Evolutionary conservation across 2,888 invertebrate genomes (phyloP).

Genomic region (Willowsia nigromaculata): DNA sequence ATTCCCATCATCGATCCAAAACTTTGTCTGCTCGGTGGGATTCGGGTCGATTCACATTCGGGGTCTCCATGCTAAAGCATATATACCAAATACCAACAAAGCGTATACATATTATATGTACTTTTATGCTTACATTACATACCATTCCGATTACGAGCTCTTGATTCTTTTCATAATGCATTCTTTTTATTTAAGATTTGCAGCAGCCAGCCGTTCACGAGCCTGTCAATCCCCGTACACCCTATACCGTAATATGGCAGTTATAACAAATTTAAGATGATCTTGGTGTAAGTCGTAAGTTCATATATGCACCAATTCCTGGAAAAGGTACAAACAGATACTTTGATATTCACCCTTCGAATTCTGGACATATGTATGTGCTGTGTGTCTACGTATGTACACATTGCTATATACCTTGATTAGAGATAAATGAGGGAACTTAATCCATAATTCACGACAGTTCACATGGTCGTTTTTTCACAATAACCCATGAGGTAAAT

Average conservation of each 20-base stretch:
- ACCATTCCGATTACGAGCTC: background rate
- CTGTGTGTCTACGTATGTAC: background rate
- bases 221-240: background rate
- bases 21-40: constrained; percentile 71
- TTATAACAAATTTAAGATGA: constrained; percentile 57
- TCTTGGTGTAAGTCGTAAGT: background rate
- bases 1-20: constrained; percentile 71
- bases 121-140: background rate
- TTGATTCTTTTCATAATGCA: background rate
- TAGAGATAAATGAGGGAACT: background rate
- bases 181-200: constrained; percentile 52
- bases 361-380: background rate
- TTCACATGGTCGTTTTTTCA: background rate
- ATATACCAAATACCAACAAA: too few relatives aligned
- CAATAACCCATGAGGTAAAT: background rate
- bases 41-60: constrained; percentile 75
- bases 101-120: too few relatives aligned
- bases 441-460: background rate
- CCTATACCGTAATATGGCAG: constrained; percentile 36
- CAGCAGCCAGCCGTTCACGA: constrained; percentile 30
- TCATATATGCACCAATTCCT: too few relatives aligned
- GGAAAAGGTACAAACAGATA: too few relatives aligned
- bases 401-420: background rate
- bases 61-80: constrained; percentile 30
- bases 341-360: background rate